Base-by-base conservation (phyloP, 2,888 invertebrate genomes). In the Conops quadrifasciatus region DNA sequence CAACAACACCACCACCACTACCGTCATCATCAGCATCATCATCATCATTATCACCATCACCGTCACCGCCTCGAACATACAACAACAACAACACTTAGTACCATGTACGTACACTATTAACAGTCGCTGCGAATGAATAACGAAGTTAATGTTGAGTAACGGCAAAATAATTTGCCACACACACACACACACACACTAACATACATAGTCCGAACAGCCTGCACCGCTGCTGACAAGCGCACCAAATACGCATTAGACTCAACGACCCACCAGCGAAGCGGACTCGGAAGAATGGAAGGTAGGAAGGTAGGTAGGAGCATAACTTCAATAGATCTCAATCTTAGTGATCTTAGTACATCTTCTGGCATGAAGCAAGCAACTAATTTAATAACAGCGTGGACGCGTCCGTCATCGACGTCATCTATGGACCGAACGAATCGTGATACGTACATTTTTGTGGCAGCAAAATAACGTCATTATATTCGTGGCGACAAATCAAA, bases 41-140 rank as follows among this genome's bases (percentile, higher is more conserved):
- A 70, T 43, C 67, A 71, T 28, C 64, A 73, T 53, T 66, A 73
- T 30, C 53, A 73, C n/a, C 70, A 58, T 30, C 70, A 56, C 58
- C 28, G 74, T 67, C 4, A 73, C 58, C 56, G 43, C 13, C 60
- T 16, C n/a, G 51, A 51, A 63, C 67, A n/a, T n/a, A 74, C 73
- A 71, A 69, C 75, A 71, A 69, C 78, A 36, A 36, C 5, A 36
- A 36, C 5, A 7, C 9, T 9, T 36, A 36, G 36, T 36, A 36
- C 36, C 9, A n/a, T 36, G 5, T 36, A 36, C 36, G 9, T 36
- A 36, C 36, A 4, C 4, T 36, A 78, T 78, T 59, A 75, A 77
- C 77, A 78, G 79, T 75, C 74, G 77, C 74, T 76, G 65, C 76
- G 72, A 74, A 62, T 69, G 73, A 75, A 76, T 77, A 75, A 77